phyloP scores from a whole-genome alignment of 2,113 vertebrate species.

The Nycticorax nycticorax region DNA sequence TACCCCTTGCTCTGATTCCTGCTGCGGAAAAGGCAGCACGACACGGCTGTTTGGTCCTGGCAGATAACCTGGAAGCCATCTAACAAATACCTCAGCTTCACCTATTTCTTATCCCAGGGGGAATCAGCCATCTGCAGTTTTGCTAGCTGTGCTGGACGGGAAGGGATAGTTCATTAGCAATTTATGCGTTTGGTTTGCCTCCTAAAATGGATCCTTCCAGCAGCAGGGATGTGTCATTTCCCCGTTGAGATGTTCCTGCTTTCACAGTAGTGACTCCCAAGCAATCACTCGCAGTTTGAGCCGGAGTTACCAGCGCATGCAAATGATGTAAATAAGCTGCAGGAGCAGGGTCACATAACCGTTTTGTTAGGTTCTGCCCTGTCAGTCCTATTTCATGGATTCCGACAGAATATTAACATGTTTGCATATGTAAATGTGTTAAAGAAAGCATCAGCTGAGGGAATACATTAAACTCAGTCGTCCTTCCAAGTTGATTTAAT shows the following conservation, averaged over 20 bases:
- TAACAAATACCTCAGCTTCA: slow-evolving; percentile 1
- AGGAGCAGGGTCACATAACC: background rate
- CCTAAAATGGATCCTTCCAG: slow-evolving; percentile 23
- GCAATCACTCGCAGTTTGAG: background rate
- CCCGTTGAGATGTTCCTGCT: slow-evolving; percentile 4
- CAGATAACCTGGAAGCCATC: slow-evolving; percentile 7
- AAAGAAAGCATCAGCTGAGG: slow-evolving; percentile 47
- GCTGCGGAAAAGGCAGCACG: background rate
- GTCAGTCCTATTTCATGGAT: slow-evolving; percentile 1
- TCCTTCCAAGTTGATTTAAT: slow-evolving; percentile 61
- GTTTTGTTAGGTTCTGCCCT: slow-evolving; percentile 50
- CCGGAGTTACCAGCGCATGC: background rate
- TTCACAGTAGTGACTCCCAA: background rate
- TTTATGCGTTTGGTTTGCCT: slow-evolving; percentile 21
- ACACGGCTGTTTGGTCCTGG: background rate
- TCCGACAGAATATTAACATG: slow-evolving; percentile 22
- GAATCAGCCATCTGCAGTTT: slow-evolving; percentile 36
- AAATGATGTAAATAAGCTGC: background rate
- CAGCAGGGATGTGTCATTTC: slow-evolving; percentile 35
- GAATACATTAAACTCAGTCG: slow-evolving; percentile 46
- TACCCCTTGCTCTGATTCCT: background rate
- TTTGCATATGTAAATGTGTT: slow-evolving; percentile 67
- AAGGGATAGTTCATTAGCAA: slow-evolving; percentile 42
- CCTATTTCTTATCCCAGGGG: slow-evolving; percentile 27
- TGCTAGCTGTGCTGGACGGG: background rate